Base-by-base conservation (phyloP, 2,888 invertebrate genomes). In the Steinernema hermaphroditum region DNA sequence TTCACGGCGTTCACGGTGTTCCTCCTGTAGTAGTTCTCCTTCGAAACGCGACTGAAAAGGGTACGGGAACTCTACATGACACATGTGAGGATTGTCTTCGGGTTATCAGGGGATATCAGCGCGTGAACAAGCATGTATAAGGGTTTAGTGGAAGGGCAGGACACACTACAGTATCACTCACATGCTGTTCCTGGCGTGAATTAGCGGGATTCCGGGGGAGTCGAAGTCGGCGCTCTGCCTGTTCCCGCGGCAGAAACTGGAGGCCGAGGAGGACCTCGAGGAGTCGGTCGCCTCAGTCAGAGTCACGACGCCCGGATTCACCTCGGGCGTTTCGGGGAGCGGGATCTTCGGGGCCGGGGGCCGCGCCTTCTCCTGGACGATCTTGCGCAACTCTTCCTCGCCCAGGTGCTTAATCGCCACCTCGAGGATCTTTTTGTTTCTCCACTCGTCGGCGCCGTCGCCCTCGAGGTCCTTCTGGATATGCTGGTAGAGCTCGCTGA, bases 1-100 rank as follows among this genome's bases (percentile, higher is more conserved):
- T 62, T 62, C 16, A 62, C 62, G 2, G 62, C 62, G 29, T 62
- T 62, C 1, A 62, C 62, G 2, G 62, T 62, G 32, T 62, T 62
- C 62, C 62, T 62, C 16, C 9, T 62, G 62, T 62, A 29, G 62
- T 62, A 62, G 14, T 29, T 62, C 62, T 62, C 62, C 34, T 62
- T 62, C 2, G 62, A 62, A 6, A 62, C 29, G 4, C 62, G 62
- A 62, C 62, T 62, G 19, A 62, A 62, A 46, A 4, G 16, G n/a
- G n/a, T n/a, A n/a, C n/a, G n/a, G n/a, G n/a, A n/a, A n/a, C n/a
- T n/a, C n/a, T n/a, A n/a, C n/a, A n/a, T n/a, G n/a, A n/a, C n/a
- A n/a, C n/a, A n/a, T n/a, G n/a, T n/a, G n/a, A n/a, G n/a, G n/a
- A n/a, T n/a, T n/a, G n/a, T n/a, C n/a, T n/a, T n/a, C n/a, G n/a